These are phyloP conservation scores for Andrena flavipes DNA, from an alignment of 2,888 invertebrate species.

Conservation along the genomic window DNA sequence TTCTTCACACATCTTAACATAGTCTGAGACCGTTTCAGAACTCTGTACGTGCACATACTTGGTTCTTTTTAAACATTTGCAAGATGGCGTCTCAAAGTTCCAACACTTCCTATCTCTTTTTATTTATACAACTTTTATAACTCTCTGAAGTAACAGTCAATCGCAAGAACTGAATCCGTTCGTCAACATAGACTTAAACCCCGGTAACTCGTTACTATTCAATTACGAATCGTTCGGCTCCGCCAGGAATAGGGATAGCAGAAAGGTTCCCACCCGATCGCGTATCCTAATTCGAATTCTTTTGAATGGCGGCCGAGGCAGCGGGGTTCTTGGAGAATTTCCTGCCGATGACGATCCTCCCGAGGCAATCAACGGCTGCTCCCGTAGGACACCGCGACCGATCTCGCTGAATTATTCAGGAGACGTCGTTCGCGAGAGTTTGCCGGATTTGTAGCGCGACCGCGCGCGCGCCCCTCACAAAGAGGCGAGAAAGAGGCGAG, in stretches of 20 bases:
- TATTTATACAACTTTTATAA: no score
- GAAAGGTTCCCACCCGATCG: conserved; percentile 2
- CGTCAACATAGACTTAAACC: no score
- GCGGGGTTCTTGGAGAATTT: conserved; percentile 65
- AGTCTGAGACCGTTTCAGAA: no score
- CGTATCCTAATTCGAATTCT: conserved; percentile 53
- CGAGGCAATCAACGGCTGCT: conserved; percentile 77
- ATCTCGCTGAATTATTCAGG: conserved; percentile 83
- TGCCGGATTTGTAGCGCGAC: conserved; percentile 83
- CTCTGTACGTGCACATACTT: no score
- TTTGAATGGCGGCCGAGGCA: conserved; percentile 38
- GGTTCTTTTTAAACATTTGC: no score
- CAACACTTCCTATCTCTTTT: no score
- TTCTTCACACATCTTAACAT: no score
- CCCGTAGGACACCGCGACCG: conserved; percentile 78
- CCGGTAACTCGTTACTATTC: neutral
- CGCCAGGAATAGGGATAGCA: neutral
- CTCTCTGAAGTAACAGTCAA: no score
- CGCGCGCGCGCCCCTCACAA: conserved; percentile 68
- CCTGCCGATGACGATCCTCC: conserved; percentile 56
- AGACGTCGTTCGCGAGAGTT: conserved; percentile 77
- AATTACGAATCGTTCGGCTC: neutral
- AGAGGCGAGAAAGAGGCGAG: conserved; percentile 57
- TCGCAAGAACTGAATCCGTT: no score
- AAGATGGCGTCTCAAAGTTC: no score